Evolutionary conservation across 1,140 invertebrate species (phyloP).

Genomic region (Trichonephila inaurata): DNA sequence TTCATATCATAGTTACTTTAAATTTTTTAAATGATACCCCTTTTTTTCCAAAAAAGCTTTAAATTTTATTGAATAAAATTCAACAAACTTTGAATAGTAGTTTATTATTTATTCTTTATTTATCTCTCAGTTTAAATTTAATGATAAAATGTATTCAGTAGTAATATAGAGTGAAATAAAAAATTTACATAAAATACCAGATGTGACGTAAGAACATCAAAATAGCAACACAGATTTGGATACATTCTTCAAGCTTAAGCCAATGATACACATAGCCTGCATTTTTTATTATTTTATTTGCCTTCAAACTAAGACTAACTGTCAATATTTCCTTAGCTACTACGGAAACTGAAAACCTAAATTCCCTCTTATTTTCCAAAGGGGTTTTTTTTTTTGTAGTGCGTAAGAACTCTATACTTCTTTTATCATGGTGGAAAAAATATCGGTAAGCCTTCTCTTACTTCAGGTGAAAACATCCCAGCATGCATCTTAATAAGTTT

Average conservation of each 20-base stretch:
- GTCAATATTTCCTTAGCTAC: slow-evolving; percentile 12
- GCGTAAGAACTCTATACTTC: slow-evolving; percentile 35
- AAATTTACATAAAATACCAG: not conserved
- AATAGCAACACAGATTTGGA: not conserved
- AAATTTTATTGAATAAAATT: too few relatives aligned
- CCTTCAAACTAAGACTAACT: slow-evolving; percentile 40
- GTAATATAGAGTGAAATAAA: not conserved
- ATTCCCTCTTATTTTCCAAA: slow-evolving; percentile 48
- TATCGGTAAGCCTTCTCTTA: slow-evolving; percentile 13
- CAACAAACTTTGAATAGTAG: too few relatives aligned
- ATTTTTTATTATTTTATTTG: not conserved
- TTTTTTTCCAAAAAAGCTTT: too few relatives aligned
- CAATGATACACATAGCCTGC: not conserved
- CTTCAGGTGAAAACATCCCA: slow-evolving; percentile 61
- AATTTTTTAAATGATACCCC: too few relatives aligned
- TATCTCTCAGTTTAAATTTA: too few relatives aligned
- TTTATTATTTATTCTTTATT: too few relatives aligned
- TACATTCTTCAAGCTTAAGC: not conserved
- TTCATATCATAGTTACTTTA: too few relatives aligned
- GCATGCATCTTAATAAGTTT: slow-evolving; percentile 72
- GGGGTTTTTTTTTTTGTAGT: slow-evolving; percentile 48
- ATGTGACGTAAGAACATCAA: not conserved
- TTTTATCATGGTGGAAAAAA: slow-evolving; percentile 31
- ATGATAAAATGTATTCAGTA: not conserved
- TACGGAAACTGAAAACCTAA: slow-evolving; percentile 9